Evolutionary conservation across 2,888 invertebrate species (phyloP).

Genomic region (Leptogaster cylindrica): DNA sequence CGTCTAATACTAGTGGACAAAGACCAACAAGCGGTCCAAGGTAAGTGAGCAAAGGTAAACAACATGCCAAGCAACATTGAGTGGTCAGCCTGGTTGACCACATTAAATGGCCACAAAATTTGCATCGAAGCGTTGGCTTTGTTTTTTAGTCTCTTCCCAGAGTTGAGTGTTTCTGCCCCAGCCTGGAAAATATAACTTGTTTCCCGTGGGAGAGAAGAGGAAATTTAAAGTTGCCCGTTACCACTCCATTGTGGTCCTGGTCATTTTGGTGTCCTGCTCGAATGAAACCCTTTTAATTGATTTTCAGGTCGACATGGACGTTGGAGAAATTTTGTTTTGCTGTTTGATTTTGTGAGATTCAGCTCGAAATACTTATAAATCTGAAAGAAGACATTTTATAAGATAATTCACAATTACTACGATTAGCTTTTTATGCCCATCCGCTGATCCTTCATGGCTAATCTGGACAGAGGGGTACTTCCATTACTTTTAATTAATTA

Average conservation of each 20-base stretch:
- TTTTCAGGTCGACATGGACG: background rate
- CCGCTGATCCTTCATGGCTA: background rate
- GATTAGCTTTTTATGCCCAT: background rate
- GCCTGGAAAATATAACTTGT: conserved; percentile 1
- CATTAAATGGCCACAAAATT: conserved; percentile 52
- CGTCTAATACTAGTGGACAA: conserved; percentile 10
- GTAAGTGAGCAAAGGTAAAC: conserved; percentile 40
- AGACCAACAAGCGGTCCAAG: conserved; percentile 5
- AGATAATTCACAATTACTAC: background rate
- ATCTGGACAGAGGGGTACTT: background rate
- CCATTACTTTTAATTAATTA: conserved; percentile 27
- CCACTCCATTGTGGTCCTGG: conserved; percentile 38
- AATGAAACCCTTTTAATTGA: conserved; percentile 35
- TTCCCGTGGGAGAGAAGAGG: conserved; percentile 17
- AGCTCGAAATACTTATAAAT: no score
- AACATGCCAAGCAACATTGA: conserved; percentile 34
- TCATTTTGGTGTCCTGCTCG: conserved; percentile 20
- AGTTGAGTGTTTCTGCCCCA: conserved; percentile 23
- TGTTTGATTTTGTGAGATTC: conserved; percentile 17
- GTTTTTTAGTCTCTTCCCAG: no score
- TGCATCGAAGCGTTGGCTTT: conserved; percentile 48
- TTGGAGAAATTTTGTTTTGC: background rate
- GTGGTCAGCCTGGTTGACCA: conserved; percentile 45
- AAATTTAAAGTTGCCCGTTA: conserved; percentile 28
- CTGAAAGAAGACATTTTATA: conserved; percentile 20